Percentiles rank a stretch among this genome's conserved stretches.
Conservation (phyloP, 1,140 invertebrate genomes). For the Caenorhabditis latens region DNA sequence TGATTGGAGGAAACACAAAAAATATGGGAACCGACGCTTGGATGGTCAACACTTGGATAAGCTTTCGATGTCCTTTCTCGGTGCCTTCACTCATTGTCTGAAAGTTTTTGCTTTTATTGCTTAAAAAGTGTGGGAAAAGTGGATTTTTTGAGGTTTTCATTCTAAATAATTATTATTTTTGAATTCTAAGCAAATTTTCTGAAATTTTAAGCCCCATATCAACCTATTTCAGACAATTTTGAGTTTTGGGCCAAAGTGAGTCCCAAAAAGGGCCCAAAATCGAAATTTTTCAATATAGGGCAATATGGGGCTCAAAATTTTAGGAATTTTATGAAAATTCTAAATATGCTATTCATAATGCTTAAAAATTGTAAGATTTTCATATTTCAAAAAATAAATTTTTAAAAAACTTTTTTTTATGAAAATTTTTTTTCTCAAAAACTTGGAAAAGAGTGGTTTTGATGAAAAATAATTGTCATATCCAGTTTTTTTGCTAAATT, state of each 20-base stretch:
- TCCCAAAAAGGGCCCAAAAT: too few relatives aligned
- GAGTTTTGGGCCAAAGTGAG: too few relatives aligned
- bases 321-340: neutral
- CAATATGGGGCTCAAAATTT: neutral
- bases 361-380: neutral
- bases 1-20: conserved; percentile 61
- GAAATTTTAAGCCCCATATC: too few relatives aligned
- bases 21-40: conserved; percentile 59
- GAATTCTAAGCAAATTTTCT: too few relatives aligned
- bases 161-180: too few relatives aligned
- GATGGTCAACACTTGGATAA: conserved; percentile 60
- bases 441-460: too few relatives aligned
- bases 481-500: neutral
- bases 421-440: neutral
- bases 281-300: neutral
- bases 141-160: too few relatives aligned
- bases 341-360: neutral
- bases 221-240: too few relatives aligned
- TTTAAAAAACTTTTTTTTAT: neutral
- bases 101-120: conserved; percentile 17
- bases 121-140: too few relatives aligned
- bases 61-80: conserved; percentile 54
- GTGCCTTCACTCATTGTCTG: conserved; percentile 58
- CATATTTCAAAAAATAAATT: neutral
- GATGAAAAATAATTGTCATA: too few relatives aligned